A percentile compares a stretch with the other conserved stretches of the same genome.
Conservation (phyloP, 2,888 invertebrate species). For the Noctuana brunneofusca region DNA sequence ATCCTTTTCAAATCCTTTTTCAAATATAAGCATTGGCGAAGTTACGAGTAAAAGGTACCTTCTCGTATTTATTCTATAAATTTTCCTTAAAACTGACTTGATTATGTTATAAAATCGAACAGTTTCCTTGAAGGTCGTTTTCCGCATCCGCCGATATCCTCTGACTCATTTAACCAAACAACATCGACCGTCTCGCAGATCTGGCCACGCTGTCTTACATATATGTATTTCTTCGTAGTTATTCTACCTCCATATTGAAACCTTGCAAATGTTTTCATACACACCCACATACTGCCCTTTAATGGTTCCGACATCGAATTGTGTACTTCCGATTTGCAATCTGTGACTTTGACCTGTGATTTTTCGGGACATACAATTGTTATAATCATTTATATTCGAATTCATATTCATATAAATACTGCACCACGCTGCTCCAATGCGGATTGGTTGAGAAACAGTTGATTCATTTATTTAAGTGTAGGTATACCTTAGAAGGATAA, state of each 20-base stretch:
- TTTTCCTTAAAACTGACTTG: too few species aligned
- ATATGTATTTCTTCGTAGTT: neutral
- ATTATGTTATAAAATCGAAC: neutral
- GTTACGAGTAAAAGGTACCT: too few species aligned
- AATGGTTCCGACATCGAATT: constrained; percentile 1
- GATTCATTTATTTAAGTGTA: too few species aligned
- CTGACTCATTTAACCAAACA: constrained; percentile 1
- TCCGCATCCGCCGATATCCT: neutral
- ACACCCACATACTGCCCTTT: constrained; percentile 9
- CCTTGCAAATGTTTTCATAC: neutral
- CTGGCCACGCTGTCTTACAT: neutral
- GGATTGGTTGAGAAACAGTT: too few species aligned
- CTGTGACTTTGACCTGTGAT: neutral
- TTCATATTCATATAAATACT: too few species aligned
- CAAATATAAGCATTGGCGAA: too few species aligned
- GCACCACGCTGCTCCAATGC: too few species aligned
- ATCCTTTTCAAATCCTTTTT: too few species aligned
- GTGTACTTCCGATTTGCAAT: constrained; percentile 1
- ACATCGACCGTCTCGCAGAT: too few species aligned
- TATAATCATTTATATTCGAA: too few species aligned
- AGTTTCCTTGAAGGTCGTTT: neutral
- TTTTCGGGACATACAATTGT: neutral
- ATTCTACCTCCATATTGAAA: neutral
- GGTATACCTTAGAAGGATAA: too few species aligned
- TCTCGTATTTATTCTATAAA: too few species aligned